Conservation (phyloP, 2,113 vertebrate species). For the Pholis gunnellus region DNA sequence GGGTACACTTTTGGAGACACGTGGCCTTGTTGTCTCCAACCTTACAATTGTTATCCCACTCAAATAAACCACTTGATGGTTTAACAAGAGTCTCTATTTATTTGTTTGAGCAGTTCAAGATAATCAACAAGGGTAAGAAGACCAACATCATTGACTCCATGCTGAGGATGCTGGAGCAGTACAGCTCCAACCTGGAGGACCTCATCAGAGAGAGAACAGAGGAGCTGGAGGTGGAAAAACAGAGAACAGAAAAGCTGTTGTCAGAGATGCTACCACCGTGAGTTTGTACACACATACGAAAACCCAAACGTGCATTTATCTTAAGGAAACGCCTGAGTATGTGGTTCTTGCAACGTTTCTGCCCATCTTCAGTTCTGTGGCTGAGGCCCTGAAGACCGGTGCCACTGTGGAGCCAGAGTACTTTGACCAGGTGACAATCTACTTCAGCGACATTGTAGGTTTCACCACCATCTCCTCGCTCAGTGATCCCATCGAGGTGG, state of each 20-base stretch:
- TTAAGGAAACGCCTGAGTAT: neutral
- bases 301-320: neutral
- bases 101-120: constrained; percentile 87
- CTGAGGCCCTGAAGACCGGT: constrained; percentile 93
- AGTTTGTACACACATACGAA: constrained; percentile 72
- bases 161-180: constrained; percentile 95
- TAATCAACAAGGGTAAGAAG: constrained; percentile 95
- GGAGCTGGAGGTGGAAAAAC: constrained; percentile 94
- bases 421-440: constrained; percentile 95
- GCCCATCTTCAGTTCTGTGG: constrained; percentile 87
- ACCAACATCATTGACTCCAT: constrained; percentile 97
- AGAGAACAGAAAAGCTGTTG: constrained; percentile 94
- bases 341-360: neutral
- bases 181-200: constrained; percentile 95
- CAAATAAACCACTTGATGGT: neutral
- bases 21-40: neutral
- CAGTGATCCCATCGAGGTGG: constrained; percentile 93
- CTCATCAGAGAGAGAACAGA: constrained; percentile 92
- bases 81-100: neutral
- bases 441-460: constrained; percentile 95
- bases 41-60: neutral
- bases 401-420: constrained; percentile 91
- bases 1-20: constrained; percentile 75
- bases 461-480: constrained; percentile 95
- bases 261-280: constrained; percentile 94